These are phyloP conservation scores for Amia ocellicauda DNA, from an alignment of 2,113 vertebrate species.

Conservation along the genomic window DNA sequence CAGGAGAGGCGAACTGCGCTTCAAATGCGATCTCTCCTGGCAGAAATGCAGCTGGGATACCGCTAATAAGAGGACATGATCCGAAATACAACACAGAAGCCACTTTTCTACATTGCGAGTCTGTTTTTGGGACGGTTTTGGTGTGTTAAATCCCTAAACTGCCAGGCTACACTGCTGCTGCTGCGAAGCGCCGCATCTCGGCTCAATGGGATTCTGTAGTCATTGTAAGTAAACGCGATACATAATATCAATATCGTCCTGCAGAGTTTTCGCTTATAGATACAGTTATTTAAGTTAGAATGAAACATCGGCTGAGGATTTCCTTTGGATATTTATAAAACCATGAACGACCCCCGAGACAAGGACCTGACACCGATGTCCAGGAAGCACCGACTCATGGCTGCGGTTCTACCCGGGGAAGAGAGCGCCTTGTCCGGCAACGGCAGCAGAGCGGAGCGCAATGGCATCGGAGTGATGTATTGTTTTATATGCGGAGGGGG, in stretches of 20 bases:
- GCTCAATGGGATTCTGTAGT: slow-evolving; percentile 43
- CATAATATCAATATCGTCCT: slow-evolving; percentile 4
- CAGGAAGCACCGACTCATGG: slow-evolving; percentile 88
- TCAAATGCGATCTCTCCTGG: slow-evolving; percentile 33
- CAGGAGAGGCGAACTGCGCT: slow-evolving; percentile 41
- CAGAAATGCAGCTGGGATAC: slow-evolving; percentile 27
- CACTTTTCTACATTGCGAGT: slow-evolving; percentile 18
- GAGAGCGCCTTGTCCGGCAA: slow-evolving; percentile 54
- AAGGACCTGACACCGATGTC: slow-evolving; percentile 66
- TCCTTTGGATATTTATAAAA: slow-evolving; percentile 38
- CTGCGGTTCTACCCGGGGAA: slow-evolving; percentile 65
- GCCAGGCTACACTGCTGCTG: slow-evolving; percentile 35
- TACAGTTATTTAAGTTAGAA: slow-evolving; percentile 23
- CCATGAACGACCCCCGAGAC: slow-evolving; percentile 59
- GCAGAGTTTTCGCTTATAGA: slow-evolving; percentile 34
- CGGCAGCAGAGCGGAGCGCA: slow-evolving; percentile 55
- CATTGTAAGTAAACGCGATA: slow-evolving; percentile 32
- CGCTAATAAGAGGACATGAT: slow-evolving; percentile 34
- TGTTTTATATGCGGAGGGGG: slow-evolving; percentile 90
- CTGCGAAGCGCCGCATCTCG: slow-evolving; percentile 33
- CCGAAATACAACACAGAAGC: slow-evolving; percentile 21
- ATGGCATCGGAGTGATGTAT: slow-evolving; percentile 65
- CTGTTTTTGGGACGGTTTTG: slow-evolving; percentile 23
- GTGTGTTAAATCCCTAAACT: slow-evolving; percentile 24
- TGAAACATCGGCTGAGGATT: slow-evolving; percentile 42